phyloP scores from a whole-genome alignment of 2,797 vertebrate genomes.

The Peromyscus eremicus region DNA sequence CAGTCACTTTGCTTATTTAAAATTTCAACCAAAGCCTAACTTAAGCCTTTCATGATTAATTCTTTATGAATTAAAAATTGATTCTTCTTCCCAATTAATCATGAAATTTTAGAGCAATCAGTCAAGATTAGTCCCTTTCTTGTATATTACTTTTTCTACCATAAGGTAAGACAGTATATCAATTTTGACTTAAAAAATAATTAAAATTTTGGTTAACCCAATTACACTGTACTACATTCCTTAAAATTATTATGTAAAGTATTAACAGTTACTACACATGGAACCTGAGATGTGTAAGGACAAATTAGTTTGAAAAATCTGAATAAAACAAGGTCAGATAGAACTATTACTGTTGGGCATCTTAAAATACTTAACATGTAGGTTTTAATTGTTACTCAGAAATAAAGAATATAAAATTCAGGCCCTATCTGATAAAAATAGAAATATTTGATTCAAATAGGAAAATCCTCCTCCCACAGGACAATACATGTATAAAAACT shows the following conservation, averaged over 20 bases:
- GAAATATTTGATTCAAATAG: background rate
- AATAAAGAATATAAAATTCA: background rate
- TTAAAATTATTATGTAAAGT: background rate
- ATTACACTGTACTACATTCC: background rate
- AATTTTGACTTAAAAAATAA: background rate
- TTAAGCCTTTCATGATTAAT: background rate
- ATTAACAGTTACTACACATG: background rate
- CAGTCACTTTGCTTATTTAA: background rate
- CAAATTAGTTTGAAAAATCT: background rate
- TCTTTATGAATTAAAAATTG: background rate
- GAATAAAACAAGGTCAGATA: slow-evolving; percentile 8
- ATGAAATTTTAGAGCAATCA: background rate
- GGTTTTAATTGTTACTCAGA: background rate
- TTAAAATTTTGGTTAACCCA: background rate
- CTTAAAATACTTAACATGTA: background rate
- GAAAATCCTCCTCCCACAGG: background rate
- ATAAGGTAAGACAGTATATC: background rate
- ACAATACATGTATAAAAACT: background rate
- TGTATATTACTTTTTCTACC: background rate
- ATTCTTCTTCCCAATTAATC: background rate
- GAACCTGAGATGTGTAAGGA: background rate
- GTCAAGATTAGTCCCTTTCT: background rate
- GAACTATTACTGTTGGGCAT: background rate
- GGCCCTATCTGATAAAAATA: background rate
- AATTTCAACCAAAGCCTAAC: slow-evolving; percentile 14